Percentiles rank a stretch among this genome's conserved stretches.
Evolutionary conservation across 2,888 invertebrate species (phyloP).

Genomic region (Brachyopa scutellaris): DNA sequence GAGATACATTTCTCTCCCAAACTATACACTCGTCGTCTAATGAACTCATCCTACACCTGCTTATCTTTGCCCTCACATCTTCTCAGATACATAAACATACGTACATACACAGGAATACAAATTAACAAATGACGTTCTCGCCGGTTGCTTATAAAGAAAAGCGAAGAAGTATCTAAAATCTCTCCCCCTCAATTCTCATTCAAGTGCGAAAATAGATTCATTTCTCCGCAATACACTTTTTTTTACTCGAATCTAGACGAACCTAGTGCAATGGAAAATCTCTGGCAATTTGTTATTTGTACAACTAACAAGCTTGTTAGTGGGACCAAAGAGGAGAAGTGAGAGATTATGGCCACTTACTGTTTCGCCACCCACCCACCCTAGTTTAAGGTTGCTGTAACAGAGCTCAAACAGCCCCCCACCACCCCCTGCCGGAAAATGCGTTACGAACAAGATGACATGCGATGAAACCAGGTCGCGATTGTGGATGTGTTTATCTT

Average conservation of each 20-base stretch:
- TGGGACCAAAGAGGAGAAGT: conserved; percentile 46
- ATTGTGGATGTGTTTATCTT: conserved; percentile 41
- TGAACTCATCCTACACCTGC: conserved; percentile 19
- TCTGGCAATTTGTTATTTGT: conserved; percentile 42
- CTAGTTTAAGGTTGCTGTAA: conserved; percentile 27
- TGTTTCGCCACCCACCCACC: conserved; percentile 38
- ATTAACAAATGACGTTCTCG: conserved; percentile 33
- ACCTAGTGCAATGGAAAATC: conserved; percentile 31
- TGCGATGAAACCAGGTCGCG: conserved; percentile 68
- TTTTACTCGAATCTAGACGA: neutral
- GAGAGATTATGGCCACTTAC: conserved; percentile 58
- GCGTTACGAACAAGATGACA: conserved; percentile 57
- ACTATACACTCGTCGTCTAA: too few species aligned
- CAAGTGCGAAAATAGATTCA: conserved; percentile 60
- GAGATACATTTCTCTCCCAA: neutral
- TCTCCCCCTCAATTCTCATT: conserved; percentile 12
- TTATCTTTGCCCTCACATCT: conserved; percentile 27
- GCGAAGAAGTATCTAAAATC: neutral
- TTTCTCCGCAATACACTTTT: neutral
- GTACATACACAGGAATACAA: neutral
- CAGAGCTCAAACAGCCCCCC: neutral
- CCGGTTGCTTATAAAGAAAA: conserved; percentile 6
- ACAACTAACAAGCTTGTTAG: conserved; percentile 42
- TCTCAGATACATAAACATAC: neutral
- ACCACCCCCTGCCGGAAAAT: conserved; percentile 15